phyloP scores from a whole-genome alignment of 2,113 vertebrate genomes.

The Tyrannus savana region DNA sequence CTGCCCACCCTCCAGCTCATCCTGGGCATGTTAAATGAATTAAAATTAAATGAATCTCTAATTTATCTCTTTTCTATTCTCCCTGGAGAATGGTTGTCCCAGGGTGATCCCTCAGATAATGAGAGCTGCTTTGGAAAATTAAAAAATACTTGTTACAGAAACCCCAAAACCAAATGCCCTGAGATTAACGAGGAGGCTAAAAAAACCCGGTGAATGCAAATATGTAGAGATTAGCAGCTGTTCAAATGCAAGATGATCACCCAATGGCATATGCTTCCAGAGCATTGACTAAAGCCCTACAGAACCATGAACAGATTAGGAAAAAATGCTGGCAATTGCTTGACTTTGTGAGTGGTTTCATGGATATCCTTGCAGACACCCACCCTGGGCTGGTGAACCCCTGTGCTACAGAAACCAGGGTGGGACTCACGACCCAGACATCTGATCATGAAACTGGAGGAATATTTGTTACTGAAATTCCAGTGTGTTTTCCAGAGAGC shows the following conservation, averaged over 20 bases:
- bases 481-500: constrained; percentile 38
- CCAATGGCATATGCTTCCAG: constrained; percentile 9
- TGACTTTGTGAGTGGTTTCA: constrained; percentile 45
- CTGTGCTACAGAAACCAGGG: background rate
- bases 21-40: constrained; percentile 35
- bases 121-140: constrained; percentile 28
- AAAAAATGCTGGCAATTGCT: constrained; percentile 58
- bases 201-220: background rate
- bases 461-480: constrained; percentile 53
- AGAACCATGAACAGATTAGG: constrained; percentile 61
- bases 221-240: constrained; percentile 51
- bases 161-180: constrained; percentile 27
- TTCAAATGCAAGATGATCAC: constrained; percentile 59
- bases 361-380: background rate
- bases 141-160: constrained; percentile 35
- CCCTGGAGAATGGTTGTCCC: constrained; percentile 52
- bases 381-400: background rate
- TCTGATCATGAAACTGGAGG: constrained; percentile 32
- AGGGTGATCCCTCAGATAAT: constrained; percentile 35
- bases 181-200: constrained; percentile 11
- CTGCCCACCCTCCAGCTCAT: constrained; percentile 41
- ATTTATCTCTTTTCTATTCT: constrained; percentile 43
- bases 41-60: constrained; percentile 44
- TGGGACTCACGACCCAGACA: background rate
- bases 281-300: constrained; percentile 19